These are phyloP conservation scores for Entomyzon cyanotis DNA, from an alignment of 2,113 vertebrate genomes.

Conservation along the genomic window DNA sequence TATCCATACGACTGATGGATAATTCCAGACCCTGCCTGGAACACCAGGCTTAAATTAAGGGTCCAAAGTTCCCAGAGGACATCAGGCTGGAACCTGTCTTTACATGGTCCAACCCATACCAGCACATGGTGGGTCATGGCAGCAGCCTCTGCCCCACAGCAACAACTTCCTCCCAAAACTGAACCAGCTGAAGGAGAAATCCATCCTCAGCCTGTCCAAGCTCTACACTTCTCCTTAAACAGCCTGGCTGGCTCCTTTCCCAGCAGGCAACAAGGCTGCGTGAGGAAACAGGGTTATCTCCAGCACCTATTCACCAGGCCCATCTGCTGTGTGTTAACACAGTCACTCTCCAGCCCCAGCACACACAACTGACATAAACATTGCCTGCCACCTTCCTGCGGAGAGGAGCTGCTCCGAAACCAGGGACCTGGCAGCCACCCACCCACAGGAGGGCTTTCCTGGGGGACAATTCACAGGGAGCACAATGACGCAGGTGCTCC, in stretches of 20 bases:
- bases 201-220: neutral
- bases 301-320: neutral
- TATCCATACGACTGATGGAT: neutral
- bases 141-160: neutral
- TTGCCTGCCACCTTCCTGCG: neutral
- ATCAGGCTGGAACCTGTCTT: neutral
- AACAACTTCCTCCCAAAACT: neutral
- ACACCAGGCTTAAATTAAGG: neutral
- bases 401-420: neutral
- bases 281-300: neutral
- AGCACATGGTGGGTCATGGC: rapidly evolving
- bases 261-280: neutral
- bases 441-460: neutral
- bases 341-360: neutral
- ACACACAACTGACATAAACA: constrained; percentile 17
- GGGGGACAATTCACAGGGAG: neutral
- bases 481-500: rapidly evolving
- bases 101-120: rapidly evolving
- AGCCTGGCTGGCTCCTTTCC: constrained; percentile 5
- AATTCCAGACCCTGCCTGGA: neutral
- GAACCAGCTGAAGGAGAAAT: neutral
- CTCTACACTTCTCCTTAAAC: neutral
- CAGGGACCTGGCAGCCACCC: neutral
- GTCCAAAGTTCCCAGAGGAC: neutral
- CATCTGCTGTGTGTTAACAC: neutral